phyloP scores from a whole-genome alignment of 2,888 invertebrate species.

The Leptinotarsa haldemani region DNA sequence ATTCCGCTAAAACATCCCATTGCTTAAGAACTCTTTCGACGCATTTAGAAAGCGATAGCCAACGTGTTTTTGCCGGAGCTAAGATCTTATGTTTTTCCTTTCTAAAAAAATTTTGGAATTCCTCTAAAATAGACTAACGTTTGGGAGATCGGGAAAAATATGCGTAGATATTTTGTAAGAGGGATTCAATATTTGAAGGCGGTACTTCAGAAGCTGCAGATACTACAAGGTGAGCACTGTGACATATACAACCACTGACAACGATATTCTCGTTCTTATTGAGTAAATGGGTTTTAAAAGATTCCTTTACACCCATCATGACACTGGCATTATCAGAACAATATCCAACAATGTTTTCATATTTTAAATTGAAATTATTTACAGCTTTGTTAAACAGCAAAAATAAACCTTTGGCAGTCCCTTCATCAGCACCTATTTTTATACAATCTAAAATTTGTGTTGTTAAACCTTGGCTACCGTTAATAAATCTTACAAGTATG shows the following conservation, averaged over 20 bases:
- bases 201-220: conserved; percentile 33
- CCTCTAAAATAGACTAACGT: conserved; percentile 37
- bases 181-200: conserved; percentile 33
- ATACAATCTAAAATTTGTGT: conserved; percentile 23
- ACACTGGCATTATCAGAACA: conserved; percentile 35
- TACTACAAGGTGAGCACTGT: conserved; percentile 34
- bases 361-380: conserved; percentile 28
- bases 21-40: conserved; percentile 38
- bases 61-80: conserved; percentile 35
- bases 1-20: conserved; percentile 33
- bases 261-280: conserved; percentile 29
- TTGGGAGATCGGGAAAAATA: conserved; percentile 43
- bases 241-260: conserved; percentile 37
- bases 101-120: conserved; percentile 37
- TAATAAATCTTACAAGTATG: conserved; percentile 20
- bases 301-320: conserved; percentile 37
- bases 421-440: conserved; percentile 34
- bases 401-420: conserved; percentile 35
- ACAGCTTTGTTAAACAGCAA: conserved; percentile 30
- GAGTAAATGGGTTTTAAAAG: conserved; percentile 35
- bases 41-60: conserved; percentile 37
- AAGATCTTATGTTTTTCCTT: conserved; percentile 34
- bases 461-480: conserved; percentile 10
- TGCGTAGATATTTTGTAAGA: conserved; percentile 35
- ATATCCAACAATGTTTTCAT: conserved; percentile 32